Evolutionary conservation across 2,113 vertebrate species (phyloP).

Genomic region (Numenius arquata): DNA sequence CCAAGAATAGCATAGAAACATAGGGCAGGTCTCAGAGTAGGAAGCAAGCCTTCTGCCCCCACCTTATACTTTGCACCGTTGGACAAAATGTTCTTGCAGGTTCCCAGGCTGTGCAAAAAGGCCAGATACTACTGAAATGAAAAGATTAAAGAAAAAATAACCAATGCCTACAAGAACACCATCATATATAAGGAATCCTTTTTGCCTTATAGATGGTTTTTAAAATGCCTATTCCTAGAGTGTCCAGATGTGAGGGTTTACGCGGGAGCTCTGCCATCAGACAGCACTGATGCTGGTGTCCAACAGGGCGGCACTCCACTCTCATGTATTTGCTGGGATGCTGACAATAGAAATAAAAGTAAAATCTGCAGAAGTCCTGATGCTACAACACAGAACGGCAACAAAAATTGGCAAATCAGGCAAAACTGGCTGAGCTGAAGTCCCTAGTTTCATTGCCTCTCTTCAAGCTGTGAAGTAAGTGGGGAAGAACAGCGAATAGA

Average conservation of each 20-base stretch:
- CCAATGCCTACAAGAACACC: neutral
- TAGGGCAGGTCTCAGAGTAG: neutral
- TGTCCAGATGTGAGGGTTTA: neutral
- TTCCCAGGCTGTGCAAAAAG: neutral
- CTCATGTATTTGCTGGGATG: neutral
- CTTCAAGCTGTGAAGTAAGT: conserved; percentile 25
- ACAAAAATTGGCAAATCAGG: neutral
- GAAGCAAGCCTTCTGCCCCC: neutral
- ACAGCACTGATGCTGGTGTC: neutral
- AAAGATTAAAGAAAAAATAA: neutral
- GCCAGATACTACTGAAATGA: neutral
- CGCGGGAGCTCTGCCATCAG: neutral
- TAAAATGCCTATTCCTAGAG: neutral
- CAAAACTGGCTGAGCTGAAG: neutral
- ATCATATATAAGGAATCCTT: neutral
- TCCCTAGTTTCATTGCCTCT: neutral
- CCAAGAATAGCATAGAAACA: neutral
- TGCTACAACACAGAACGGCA: neutral
- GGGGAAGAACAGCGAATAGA: neutral
- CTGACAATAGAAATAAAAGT: neutral
- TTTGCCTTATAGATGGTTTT: neutral
- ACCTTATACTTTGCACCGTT: neutral
- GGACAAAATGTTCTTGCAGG: neutral
- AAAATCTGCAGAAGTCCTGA: neutral
- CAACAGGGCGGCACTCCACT: neutral